Percentiles rank a stretch among this genome's conserved stretches.
Evolutionary conservation across 1,140 invertebrate genomes (phyloP).

Genomic region (Lepidurus packardi): DNA sequence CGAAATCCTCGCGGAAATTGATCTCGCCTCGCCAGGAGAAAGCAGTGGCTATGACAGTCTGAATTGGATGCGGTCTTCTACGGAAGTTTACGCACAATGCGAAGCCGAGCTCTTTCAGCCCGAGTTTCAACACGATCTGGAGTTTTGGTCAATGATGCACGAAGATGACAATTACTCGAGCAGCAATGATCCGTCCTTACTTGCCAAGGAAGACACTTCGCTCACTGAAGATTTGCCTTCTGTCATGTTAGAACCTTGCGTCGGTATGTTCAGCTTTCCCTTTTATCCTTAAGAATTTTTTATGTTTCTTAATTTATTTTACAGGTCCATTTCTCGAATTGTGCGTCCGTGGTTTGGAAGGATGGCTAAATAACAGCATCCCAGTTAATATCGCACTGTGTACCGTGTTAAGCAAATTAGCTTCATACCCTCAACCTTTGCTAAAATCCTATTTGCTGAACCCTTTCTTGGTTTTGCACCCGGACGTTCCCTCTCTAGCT

Average conservation of each 20-base stretch:
- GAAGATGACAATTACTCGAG: conserved; percentile 26
- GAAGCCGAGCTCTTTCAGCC: conserved; percentile 13
- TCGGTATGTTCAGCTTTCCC: neutral
- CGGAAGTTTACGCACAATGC: conserved; percentile 1
- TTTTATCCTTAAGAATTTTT: neutral
- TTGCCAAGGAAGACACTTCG: neutral
- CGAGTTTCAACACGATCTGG: conserved; percentile 32
- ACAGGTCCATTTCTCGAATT: conserved; percentile 76
- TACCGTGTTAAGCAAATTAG: conserved; percentile 75
- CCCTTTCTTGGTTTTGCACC: conserved; percentile 77
- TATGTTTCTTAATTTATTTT: neutral
- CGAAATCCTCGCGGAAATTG: conserved; percentile 31
- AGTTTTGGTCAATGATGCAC: conserved; percentile 35
- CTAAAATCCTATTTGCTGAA: conserved; percentile 80
- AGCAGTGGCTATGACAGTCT: conserved; percentile 81
- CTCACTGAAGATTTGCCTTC: neutral
- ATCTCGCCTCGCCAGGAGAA: conserved; percentile 68
- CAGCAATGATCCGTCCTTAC: neutral
- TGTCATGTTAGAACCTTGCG: neutral
- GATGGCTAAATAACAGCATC: conserved; percentile 76
- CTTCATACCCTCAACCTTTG: conserved; percentile 79
- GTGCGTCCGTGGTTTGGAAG: conserved; percentile 73
- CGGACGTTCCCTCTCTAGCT: conserved; percentile 80
- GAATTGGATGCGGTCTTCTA: conserved; percentile 18
- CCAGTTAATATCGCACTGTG: conserved; percentile 84